Conservation (phyloP, 1,140 invertebrate genomes). For the Hypsibius dujardini region DNA sequence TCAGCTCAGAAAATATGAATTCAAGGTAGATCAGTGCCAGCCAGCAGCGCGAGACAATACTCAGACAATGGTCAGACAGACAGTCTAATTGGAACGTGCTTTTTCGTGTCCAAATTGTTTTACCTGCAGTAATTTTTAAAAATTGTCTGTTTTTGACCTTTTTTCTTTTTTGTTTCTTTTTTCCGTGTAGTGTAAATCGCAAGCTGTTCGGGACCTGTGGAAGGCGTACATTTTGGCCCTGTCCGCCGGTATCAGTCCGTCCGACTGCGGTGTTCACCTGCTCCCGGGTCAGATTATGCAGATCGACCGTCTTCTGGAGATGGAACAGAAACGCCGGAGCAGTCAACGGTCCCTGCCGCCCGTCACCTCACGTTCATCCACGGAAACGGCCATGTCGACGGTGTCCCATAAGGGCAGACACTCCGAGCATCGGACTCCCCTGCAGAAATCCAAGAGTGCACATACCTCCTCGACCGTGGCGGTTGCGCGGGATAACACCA, state of each 20-base stretch:
- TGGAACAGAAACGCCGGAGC: not conserved
- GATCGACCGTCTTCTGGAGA: not conserved
- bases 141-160: no score
- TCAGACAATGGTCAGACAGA: no score
- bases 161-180: no score
- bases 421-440: not conserved
- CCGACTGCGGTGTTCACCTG: not conserved
- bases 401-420: no score
- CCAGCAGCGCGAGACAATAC: no score
- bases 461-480: not conserved
- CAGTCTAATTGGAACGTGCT: no score
- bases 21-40: not conserved
- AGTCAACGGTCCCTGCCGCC: no score
- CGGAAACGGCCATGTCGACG: no score
- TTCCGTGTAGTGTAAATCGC: not conserved
- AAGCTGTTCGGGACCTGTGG: slow-evolving; percentile 1
- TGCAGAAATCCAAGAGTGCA: slow-evolving; percentile 8
- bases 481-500: no score
- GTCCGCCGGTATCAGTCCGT: not conserved
- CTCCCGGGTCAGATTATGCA: slow-evolving; percentile 10
- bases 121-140: no score
- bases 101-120: no score
- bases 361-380: no score
- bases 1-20: not conserved
- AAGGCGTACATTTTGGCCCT: slow-evolving; percentile 12